These are phyloP conservation scores for Polyommatus icarus DNA, from an alignment of 2,888 invertebrate genomes.

Conservation along the genomic window DNA sequence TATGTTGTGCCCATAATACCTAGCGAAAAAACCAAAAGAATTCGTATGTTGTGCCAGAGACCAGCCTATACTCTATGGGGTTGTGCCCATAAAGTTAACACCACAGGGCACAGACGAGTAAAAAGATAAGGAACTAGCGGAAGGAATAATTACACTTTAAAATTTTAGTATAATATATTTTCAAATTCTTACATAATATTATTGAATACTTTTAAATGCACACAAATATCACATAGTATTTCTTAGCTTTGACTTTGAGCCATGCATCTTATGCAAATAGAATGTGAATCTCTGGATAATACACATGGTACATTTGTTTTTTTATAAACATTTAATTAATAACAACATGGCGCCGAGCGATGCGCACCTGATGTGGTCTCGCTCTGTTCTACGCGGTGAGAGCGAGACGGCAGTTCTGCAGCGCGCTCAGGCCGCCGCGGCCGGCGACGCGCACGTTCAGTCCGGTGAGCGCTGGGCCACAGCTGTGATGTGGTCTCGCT, in stretches of 20 bases:
- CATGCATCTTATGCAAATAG: not conserved
- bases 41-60: no score
- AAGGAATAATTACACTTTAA: not conserved
- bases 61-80: no score
- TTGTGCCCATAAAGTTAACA: no score
- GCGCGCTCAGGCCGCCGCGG: constrained; percentile 38
- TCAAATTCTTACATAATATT: not conserved
- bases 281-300: no score
- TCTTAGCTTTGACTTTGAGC: not conserved
- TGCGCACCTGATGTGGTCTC: not conserved
- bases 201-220: not conserved
- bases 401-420: constrained; percentile 43
- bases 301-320: no score
- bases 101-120: no score
- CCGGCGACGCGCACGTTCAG: constrained; percentile 45
- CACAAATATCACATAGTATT: not conserved
- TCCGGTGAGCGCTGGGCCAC: constrained; percentile 50
- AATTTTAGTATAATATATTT: not conserved
- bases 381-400: constrained; percentile 37
- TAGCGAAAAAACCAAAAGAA: no score
- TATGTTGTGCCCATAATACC: no score
- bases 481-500: no score
- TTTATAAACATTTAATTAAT: no score
- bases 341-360: no score
- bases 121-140: not conserved